Evolutionary conservation across 2,113 vertebrate genomes (phyloP), one percentile per base, ranked within the genome.

Genomic region (Eleginops maclovinus): DNA sequence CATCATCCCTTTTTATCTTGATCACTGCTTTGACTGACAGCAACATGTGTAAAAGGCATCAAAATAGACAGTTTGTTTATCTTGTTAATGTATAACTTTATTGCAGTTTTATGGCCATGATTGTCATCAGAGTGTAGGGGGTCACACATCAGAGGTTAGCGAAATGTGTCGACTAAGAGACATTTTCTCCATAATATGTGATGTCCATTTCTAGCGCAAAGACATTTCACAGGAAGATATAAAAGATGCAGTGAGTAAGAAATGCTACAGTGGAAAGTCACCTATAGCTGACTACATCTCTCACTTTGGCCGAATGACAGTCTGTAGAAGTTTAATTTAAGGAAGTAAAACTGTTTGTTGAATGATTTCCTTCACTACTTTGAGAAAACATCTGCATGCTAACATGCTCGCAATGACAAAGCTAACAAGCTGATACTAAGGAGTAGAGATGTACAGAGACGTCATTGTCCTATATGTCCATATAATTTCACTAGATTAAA

Each of bases 101-200:
- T 81, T 66, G 4, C 3, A 50, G 28, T 63, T 80, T 74, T 31
- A 79, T 51, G 9, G 12, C 1, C 28, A 24, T 12, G 19, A 46
- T 31, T 17, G 3, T 11, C 3, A 9, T 11, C 44, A 67, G n/a
- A 19, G 21, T 28, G 9, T 4, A 6, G 51, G 19, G n/a, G 40
- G 60, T 85, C 71, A 72, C 72, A 59, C 65, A 47, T 76, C 64
- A 77, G 72, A 84, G 53, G 28, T 73, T 15, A 80, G 72, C 19
- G 83, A 87, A 91, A 87, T 89, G 83, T 90, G 79, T 83, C 54
- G n/a, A 60, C 71, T 75, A 43, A 60, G 58, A 80, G 79, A 54
- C 73, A 81, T 79, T 92, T 92, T 93, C 86, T 90, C 92, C 75
- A 31, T 13, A 67, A 53, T 68, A 81, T 84, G 91, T 78, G 87